These are phyloP conservation scores for Spisula solida DNA, from an alignment of 2,888 invertebrate genomes.

Conservation along the genomic window DNA sequence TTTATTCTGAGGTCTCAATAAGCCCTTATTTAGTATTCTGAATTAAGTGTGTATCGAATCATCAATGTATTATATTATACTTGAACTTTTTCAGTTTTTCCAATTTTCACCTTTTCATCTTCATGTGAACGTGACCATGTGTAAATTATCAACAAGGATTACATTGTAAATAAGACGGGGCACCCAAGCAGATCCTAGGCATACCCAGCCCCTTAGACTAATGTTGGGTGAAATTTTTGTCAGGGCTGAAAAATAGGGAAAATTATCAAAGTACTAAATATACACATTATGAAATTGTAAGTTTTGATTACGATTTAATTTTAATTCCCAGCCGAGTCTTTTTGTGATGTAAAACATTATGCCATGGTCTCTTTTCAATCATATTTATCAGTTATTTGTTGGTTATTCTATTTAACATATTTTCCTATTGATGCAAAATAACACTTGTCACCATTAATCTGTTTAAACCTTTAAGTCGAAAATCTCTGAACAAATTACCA, in stretches of 20 bases:
- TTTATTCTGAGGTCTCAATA: not conserved
- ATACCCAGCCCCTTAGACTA: no score
- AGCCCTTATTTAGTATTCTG: not conserved
- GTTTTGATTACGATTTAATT: constrained; percentile 14
- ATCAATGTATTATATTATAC: no score
- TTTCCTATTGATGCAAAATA: constrained; percentile 32
- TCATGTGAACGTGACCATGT: no score
- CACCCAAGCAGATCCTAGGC: no score
- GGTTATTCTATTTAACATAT: constrained; percentile 26
- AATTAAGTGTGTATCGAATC: not conserved
- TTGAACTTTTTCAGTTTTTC: no score
- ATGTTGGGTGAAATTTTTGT: no score
- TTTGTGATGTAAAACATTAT: constrained; percentile 24
- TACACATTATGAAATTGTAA: not conserved
- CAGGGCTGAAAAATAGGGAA: no score
- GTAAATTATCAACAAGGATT: no score
- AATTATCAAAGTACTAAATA: no score
- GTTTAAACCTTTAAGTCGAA: constrained; percentile 17
- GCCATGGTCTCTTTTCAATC: constrained; percentile 17
- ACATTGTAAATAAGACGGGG: no score
- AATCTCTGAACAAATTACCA: constrained; percentile 36
- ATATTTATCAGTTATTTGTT: not conserved
- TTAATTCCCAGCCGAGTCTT: not conserved
- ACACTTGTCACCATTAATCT: constrained; percentile 41
- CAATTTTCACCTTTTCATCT: no score